phyloP scores from a whole-genome alignment of 2,888 invertebrate genomes.

The Autographa pulchrina region DNA sequence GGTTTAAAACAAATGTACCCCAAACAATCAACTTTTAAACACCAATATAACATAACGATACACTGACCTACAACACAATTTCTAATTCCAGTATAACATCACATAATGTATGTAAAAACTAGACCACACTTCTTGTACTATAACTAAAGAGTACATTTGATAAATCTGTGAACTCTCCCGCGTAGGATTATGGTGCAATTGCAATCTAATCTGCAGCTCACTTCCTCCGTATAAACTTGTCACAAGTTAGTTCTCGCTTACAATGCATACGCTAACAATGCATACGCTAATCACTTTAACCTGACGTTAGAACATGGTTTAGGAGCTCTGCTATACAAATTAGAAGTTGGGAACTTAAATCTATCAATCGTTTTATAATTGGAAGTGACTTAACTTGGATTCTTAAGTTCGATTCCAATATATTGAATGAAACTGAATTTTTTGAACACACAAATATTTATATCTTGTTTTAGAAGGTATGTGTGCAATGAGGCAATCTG shows the following conservation, averaged over 20 bases:
- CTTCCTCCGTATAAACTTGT: constrained; percentile 72
- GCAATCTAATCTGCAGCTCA: constrained; percentile 75
- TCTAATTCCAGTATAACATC: not conserved
- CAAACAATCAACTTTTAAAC: no score
- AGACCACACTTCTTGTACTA: not conserved
- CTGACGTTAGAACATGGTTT: constrained; percentile 25
- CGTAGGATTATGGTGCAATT: constrained; percentile 72
- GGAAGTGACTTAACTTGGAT: not conserved
- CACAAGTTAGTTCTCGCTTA: constrained; percentile 67
- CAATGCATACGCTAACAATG: constrained; percentile 67
- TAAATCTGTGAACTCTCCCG: constrained; percentile 69
- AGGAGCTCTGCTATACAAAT: constrained; percentile 34
- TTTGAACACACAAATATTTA: no score
- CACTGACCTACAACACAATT: not conserved
- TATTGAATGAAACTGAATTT: no score
- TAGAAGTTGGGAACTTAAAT: constrained; percentile 32
- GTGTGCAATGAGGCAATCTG: no score
- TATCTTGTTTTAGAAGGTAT: no score
- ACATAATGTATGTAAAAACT: not conserved
- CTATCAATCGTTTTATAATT: not conserved
- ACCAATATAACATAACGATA: no score
- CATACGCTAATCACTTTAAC: constrained; percentile 47
- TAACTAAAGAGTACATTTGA: constrained; percentile 55
- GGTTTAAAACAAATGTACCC: no score
- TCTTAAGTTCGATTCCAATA: no score